A percentile compares a stretch with the other conserved stretches of the same genome.
Conservation (phyloP, 2,888 invertebrate species). For the Linyphia triangularis region DNA sequence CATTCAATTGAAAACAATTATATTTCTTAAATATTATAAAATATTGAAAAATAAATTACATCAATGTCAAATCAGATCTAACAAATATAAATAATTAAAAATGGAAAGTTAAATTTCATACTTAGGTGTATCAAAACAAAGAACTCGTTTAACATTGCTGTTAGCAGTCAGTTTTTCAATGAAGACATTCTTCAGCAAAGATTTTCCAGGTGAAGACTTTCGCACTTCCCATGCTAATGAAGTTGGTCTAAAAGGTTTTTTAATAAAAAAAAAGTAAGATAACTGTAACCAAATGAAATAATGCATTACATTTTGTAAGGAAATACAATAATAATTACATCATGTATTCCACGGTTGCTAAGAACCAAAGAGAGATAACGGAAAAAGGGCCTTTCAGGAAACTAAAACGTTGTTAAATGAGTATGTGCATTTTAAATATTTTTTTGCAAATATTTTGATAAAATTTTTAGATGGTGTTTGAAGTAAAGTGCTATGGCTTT, state of each 20-base stretch:
- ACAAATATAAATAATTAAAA: neutral
- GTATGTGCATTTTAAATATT: neutral
- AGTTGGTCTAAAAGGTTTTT: constrained; percentile 83
- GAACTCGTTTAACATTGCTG: constrained; percentile 54
- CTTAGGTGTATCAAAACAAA: constrained; percentile 61
- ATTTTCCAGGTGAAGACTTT: constrained; percentile 87
- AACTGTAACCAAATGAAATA: no score
- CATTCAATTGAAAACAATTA: no score
- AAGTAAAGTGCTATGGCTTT: no score
- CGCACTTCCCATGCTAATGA: constrained; percentile 97
- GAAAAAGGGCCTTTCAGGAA: neutral
- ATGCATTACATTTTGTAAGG: neutral
- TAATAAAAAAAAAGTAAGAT: neutral
- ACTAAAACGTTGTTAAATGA: neutral
- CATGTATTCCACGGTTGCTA: neutral
- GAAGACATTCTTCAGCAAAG: constrained; percentile 72
- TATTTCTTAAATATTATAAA: no score
- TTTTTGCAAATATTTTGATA: no score
- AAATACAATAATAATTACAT: neutral
- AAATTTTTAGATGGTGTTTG: no score
- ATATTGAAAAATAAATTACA: no score
- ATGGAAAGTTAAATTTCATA: constrained; percentile 4
- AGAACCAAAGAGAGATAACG: neutral
- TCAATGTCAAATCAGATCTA: no score
- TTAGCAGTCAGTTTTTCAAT: constrained; percentile 66